phyloP scores from a whole-genome alignment of 2,113 vertebrate species.

The Heteronetta atricapilla region DNA sequence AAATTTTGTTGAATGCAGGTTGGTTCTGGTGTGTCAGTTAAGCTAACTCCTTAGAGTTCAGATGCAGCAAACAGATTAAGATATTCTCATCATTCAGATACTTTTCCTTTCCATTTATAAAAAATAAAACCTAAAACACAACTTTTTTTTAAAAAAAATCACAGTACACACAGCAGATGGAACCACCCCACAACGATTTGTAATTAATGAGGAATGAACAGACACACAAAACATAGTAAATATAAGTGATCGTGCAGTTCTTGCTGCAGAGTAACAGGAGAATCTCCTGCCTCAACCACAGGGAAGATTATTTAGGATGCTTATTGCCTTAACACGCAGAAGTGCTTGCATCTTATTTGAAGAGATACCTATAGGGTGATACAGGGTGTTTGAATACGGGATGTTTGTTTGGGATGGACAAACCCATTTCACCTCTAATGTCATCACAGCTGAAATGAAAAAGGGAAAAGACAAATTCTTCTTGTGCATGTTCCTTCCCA shows the following conservation, averaged over 20 bases:
- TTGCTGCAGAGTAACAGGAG: neutral
- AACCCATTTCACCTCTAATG: neutral
- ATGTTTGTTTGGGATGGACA: neutral
- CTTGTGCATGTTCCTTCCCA: neutral
- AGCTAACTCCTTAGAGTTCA: neutral
- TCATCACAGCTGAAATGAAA: neutral
- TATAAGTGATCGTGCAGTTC: neutral
- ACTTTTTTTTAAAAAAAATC: too few species aligned
- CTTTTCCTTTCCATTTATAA: too few species aligned
- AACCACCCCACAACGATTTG: neutral
- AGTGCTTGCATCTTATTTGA: neutral
- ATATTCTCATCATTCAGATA: too few species aligned
- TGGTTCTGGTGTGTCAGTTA: neutral
- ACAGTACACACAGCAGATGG: neutral
- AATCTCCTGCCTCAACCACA: neutral
- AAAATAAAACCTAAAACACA: too few species aligned
- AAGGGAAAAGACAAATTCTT: neutral
- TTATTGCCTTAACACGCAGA: neutral
- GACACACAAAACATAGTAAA: neutral
- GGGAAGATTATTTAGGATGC: neutral
- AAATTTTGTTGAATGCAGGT: neutral
- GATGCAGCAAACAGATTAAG: neutral
- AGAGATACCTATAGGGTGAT: neutral
- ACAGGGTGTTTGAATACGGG: neutral
- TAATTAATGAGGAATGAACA: neutral